Base-by-base conservation (phyloP, 2,888 invertebrate genomes). In the Eurois occulta region DNA sequence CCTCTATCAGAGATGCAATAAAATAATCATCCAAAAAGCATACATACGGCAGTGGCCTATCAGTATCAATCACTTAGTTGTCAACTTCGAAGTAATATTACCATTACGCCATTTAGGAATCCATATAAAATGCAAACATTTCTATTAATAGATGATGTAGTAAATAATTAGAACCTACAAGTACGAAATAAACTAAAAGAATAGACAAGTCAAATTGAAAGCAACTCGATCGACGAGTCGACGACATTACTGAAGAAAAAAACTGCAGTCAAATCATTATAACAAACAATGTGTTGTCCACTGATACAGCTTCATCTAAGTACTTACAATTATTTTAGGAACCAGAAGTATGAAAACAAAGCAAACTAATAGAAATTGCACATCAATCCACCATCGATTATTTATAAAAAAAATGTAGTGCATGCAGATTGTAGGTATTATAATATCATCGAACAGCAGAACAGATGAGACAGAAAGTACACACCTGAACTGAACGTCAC, bases 341-440 rank as follows among this genome's bases (percentile, higher is more conserved):
- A 89, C 84, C 77, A 87, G 83, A 78, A 80, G 77, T 80, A 71
- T 77, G 76, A 83, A 89, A 86, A 89, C 87, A 90, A 89, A 88
- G 81, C 84, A 85, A 89, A 87, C 71, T 86, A 85, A 80, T 83
- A 81, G 83, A 78, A 80, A 84, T 84, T 77, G 66, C 69, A 83
- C 90, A 90, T 89, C 91, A 92, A 91, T 90, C 90, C 89, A 93
- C 90, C 92, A 93, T 93, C 87, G 88, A 93, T 90, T 78, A 72
- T 21, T 35, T 89, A 84, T 65, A 38, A 79, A 77, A 79, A 86
- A 48, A 60, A 68, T 86, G 80, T 80, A 86, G 72, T 74, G 64
- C 81, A 88, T 62, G 77, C 75, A 85, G 73, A 69, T 72, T 75
- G 74, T 83, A 80, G 72, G 69, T 83, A 78, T 28, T 60, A 64